phyloP scores from a whole-genome alignment of 2,797 vertebrate species.

The Alauda arvensis region DNA sequence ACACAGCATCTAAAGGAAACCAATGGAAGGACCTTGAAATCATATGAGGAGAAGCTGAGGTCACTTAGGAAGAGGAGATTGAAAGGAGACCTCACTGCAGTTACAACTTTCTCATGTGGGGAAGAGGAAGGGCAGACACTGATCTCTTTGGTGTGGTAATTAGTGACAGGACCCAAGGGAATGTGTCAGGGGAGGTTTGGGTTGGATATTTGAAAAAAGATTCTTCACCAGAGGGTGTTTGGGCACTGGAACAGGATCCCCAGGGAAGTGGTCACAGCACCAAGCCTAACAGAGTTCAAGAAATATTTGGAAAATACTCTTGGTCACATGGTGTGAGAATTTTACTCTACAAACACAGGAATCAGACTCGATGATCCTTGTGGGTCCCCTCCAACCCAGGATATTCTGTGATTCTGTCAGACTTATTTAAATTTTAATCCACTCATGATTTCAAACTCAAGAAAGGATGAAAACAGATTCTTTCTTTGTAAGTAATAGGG shows the following conservation, averaged over 20 bases:
- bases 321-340: background rate
- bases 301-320: background rate
- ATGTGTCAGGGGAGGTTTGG: background rate
- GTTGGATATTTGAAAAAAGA: background rate
- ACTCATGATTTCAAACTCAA: background rate
- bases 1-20: background rate
- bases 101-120: background rate
- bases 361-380: fast-evolving
- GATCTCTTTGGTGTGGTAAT: background rate
- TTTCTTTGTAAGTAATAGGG: background rate
- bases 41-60: background rate
- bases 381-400: background rate
- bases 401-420: background rate
- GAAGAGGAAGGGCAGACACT: background rate
- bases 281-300: background rate
- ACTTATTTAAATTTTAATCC: background rate
- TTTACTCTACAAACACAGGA: background rate
- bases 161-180: fast-evolving
- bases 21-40: background rate
- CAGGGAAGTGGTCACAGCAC: background rate
- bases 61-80: background rate
- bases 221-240: background rate
- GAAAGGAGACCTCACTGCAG: background rate
- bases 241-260: background rate
- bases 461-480: background rate